phyloP scores from a whole-genome alignment of 1,140 invertebrate genomes.

The Procambarus clarkii region DNA sequence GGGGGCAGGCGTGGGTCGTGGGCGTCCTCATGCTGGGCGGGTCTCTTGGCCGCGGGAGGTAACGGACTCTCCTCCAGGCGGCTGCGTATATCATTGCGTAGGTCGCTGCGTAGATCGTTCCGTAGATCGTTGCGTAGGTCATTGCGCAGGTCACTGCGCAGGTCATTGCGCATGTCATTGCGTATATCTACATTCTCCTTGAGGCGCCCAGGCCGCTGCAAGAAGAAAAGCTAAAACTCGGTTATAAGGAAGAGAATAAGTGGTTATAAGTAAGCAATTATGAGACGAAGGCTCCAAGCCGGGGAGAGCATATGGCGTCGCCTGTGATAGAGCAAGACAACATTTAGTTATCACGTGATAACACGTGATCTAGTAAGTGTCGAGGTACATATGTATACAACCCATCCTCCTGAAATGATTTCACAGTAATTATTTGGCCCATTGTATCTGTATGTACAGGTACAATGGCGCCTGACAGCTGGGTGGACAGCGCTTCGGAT shows the following conservation, averaged over 20 bases:
- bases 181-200: slow-evolving; percentile 30
- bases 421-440: no score
- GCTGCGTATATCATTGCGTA: slow-evolving; percentile 53
- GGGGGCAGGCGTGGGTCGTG: slow-evolving; percentile 75
- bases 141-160: slow-evolving; percentile 53
- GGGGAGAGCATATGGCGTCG: not conserved
- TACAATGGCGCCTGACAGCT: no score
- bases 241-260: slow-evolving; percentile 36
- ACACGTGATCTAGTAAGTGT: no score
- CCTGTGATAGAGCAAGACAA: no score
- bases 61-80: slow-evolving; percentile 72
- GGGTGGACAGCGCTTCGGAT: no score
- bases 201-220: slow-evolving; percentile 66
- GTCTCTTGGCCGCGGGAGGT: slow-evolving; percentile 75
- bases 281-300: no score
- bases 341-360: no score
- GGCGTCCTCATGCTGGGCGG: slow-evolving; percentile 76
- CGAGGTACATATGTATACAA: no score
- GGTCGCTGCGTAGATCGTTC: slow-evolving; percentile 32
- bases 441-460: no score
- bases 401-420: no score
- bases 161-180: slow-evolving; percentile 50
- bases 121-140: slow-evolving; percentile 52
- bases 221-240: slow-evolving; percentile 49
- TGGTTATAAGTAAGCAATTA: not conserved